phyloP scores from a whole-genome alignment of 2,888 invertebrate species.

The Callosobruchus maculatus region DNA sequence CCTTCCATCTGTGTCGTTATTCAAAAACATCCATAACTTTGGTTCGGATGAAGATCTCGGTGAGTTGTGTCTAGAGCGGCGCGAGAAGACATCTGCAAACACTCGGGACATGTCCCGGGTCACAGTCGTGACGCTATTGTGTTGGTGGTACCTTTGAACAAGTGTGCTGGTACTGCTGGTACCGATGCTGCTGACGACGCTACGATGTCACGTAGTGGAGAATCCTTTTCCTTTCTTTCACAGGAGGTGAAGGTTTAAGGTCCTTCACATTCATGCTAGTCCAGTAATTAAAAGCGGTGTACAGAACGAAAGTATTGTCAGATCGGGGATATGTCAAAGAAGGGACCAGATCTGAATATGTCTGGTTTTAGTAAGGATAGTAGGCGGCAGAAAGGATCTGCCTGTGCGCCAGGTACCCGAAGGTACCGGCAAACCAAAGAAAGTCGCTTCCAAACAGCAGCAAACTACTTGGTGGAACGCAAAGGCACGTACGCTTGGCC shows the following conservation, averaged over 20 bases:
- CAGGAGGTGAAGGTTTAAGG: background rate
- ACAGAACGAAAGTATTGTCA: too few species aligned
- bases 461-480: too few species aligned
- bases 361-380: too few species aligned
- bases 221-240: background rate
- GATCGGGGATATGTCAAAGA: too few species aligned
- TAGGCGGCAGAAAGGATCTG: too few species aligned
- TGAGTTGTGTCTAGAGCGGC: background rate
- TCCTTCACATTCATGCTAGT: too few species aligned
- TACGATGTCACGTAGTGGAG: background rate
- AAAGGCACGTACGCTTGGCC: too few species aligned
- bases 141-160: background rate
- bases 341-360: too few species aligned
- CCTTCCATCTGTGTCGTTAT: background rate
- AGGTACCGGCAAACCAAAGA: too few species aligned
- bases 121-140: background rate
- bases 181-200: background rate
- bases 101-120: background rate
- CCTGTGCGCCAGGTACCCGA: too few species aligned
- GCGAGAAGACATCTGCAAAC: background rate
- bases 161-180: background rate
- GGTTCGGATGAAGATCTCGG: background rate
- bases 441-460: too few species aligned
- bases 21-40: background rate
- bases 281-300: too few species aligned